A percentile compares a stretch with the other conserved stretches of the same genome.
These are phyloP conservation scores for Selene dorsalis DNA, from an alignment of 2,797 vertebrate species.

Conservation along the genomic window DNA sequence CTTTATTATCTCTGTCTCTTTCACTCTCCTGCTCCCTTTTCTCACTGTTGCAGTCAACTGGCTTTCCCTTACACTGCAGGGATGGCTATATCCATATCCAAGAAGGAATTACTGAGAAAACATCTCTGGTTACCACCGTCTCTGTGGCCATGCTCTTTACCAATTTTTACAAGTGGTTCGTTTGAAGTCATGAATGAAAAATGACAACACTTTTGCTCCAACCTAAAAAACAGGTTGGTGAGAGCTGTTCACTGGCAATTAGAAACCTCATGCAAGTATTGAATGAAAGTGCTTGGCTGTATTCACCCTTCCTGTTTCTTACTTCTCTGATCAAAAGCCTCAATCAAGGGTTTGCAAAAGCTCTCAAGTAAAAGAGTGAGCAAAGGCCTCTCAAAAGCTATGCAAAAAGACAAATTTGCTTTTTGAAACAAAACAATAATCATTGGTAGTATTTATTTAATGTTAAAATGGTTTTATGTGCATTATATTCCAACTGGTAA, in stretches of 20 bases:
- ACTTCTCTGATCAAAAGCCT: slow-evolving; percentile 47
- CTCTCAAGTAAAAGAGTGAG: neutral
- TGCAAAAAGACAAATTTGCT: neutral
- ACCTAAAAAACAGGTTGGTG: slow-evolving; percentile 64
- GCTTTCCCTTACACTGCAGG: slow-evolving; percentile 75
- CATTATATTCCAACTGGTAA: neutral
- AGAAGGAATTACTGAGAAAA: slow-evolving; percentile 80
- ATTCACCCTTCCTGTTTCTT: slow-evolving; percentile 33
- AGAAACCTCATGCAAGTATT: slow-evolving; percentile 73
- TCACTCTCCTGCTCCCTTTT: slow-evolving; percentile 49
- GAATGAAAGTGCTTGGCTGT: slow-evolving; percentile 41
- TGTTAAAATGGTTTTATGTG: neutral
- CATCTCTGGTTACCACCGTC: slow-evolving; percentile 81
- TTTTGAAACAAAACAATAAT: neutral
- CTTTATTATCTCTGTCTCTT: slow-evolving; percentile 63
- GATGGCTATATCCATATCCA: slow-evolving; percentile 70
- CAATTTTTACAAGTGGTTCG: slow-evolving; percentile 72
- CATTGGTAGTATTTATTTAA: slow-evolving; percentile 2
- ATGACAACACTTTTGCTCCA: slow-evolving; percentile 73
- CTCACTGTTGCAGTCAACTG: slow-evolving; percentile 61
- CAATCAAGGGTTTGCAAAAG: slow-evolving; percentile 19
- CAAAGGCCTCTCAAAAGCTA: neutral
- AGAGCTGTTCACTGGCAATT: slow-evolving; percentile 72
- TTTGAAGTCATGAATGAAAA: slow-evolving; percentile 85
- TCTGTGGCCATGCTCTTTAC: slow-evolving; percentile 75